Base-by-base conservation (phyloP, 2,888 invertebrate species). In the Alloplasta piceator region DNA sequence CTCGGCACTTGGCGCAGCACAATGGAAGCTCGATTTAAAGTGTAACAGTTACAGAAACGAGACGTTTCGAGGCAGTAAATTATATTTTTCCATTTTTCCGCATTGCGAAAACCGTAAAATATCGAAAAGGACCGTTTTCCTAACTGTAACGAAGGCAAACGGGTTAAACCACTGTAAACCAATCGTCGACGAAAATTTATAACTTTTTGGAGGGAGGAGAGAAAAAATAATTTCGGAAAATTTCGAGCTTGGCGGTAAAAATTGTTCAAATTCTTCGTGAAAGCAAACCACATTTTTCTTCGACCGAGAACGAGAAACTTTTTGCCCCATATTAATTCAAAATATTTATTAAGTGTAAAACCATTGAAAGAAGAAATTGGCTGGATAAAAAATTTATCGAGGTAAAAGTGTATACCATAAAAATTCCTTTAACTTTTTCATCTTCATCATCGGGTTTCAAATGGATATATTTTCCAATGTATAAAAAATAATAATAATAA, bases 21-120 rank as follows among this genome's bases (percentile, higher is more conserved):
- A 87, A 86, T 74, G 75, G 85, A 41, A 61, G 66, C 67, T 85
- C 82, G 87, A 90, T 91, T 88, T 89, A 89, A 91, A 91, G 73
- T 90, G 91, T 90, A 91, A 89, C 90, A 90, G 86, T 86, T 85
- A 79, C 83, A 83, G 84, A 88, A 88, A 87, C 84, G 86, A 85
- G 88, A 87, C 87, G 85, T 86, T 86, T 87, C 80, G 70, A 81
- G 78, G 86, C 74, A 88, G 87, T 90, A 90, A 91, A 89, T 90
- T 90, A 88, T 86, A 88, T 86, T 85, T 86, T 86, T 86, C 85
- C 79, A 77, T 76, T 56, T 41, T 36, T 48, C 48, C 43, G 52
- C 60, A 58, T 52, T 14, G 12, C 64, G 79, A 83, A 73, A 73
- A 82, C 82, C 68, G 82, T 83, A 82, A 85, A 87, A 81, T 26